Evolutionary conservation across 2,888 invertebrate species (phyloP), one percentile per base, ranked within the genome.

Genomic region (Andrena fulva): DNA sequence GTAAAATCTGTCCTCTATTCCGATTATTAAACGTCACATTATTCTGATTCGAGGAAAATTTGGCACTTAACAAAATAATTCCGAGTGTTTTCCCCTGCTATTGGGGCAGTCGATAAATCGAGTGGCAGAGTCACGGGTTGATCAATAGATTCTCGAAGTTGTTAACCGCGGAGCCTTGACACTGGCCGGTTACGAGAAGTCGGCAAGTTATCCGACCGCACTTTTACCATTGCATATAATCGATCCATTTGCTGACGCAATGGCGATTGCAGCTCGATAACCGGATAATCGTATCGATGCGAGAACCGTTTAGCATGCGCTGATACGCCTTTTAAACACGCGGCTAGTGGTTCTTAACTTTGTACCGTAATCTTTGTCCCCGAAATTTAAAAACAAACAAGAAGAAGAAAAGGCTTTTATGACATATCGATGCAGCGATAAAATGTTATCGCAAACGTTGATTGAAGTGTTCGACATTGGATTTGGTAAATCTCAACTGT

Each of bases 91-190:
- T 16, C 16, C 24, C 33, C 5, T 8, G 29, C 27, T 12, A 16
- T 50, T 8, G 31, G 3, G 8, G 20, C 8, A 8, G 10, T 10
- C 16, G 27, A 69, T 62, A 27, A 62, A 60, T 48, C 70, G 42
- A 48, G 63, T 48, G 76, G 42, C 48, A 63, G 70, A 70, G 70
- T 76, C 56, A 56, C 33, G 5, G 56, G 63, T 62, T 77, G 67
- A 66, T 70, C 60, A 50, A 56, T 56, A 20, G 6, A 10, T n/a
- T 29, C 29, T 48, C 50, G 20, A 50, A 70, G 72, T 29, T 78
- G 24, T 62, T 73, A 64, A 78, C 69, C 63, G 50, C 56, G 33
- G 48, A 68, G n/a, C 87, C 87, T 87, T 82, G 85, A 60, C 85
- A 83, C 54, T 87, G 81, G 72, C 72, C 63, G 70, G 31, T 29